A percentile compares a stretch with the other conserved stretches of the same genome.
phyloP scores from a whole-genome alignment of 2,113 vertebrate species.

The Ahaetulla prasina region DNA sequence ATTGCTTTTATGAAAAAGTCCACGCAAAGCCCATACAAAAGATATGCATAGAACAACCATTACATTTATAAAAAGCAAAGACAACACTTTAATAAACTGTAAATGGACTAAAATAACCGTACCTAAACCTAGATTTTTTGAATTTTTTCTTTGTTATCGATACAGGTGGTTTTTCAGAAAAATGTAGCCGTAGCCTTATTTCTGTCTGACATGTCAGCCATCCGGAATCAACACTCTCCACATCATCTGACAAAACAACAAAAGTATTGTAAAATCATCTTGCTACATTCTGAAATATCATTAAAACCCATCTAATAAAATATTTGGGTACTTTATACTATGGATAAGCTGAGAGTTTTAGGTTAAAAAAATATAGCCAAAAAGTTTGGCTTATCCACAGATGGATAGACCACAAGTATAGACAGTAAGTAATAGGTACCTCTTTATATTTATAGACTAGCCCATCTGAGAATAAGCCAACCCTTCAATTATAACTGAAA shows the following conservation, averaged over 20 bases:
- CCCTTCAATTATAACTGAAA: neutral
- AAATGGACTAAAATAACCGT: constrained; percentile 44
- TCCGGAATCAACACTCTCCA: constrained; percentile 84
- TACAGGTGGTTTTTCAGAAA: constrained; percentile 86
- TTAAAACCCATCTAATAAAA: neutral
- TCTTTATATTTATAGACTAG: neutral
- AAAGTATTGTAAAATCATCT: constrained; percentile 7
- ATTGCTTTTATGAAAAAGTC: no score
- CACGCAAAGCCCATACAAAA: neutral
- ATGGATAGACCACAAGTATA: neutral
- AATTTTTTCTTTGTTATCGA: constrained; percentile 95
- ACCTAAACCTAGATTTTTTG: constrained; percentile 98
- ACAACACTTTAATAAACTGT: constrained; percentile 15
- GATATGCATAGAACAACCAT: neutral
- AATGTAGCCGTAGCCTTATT: constrained; percentile 91
- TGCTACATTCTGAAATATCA: neutral
- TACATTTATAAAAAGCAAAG: neutral
- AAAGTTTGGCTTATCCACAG: neutral
- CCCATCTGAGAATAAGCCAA: neutral
- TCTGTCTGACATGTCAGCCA: constrained; percentile 98
- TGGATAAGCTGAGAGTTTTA: neutral
- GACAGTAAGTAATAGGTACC: neutral
- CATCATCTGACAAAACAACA: constrained; percentile 73
- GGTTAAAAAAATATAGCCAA: neutral
- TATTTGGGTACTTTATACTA: neutral